Conservation (phyloP, 2,113 vertebrate species). For the Manacus vitellinus region DNA sequence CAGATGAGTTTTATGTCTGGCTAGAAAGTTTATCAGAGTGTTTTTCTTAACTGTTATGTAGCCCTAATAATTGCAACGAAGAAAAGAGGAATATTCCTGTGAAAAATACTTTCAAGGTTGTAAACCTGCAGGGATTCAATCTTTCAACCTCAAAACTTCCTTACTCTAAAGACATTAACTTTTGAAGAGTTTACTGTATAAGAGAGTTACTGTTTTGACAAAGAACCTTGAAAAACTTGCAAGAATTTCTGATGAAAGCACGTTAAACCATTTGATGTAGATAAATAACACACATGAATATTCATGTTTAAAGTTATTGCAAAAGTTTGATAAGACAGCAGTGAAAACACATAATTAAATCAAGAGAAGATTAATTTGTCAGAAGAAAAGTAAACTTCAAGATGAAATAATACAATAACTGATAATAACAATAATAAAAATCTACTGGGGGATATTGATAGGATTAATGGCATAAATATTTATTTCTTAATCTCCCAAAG, state of each 20-base stretch:
- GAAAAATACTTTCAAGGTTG: background rate
- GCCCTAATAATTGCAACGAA: background rate
- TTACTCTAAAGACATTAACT: conserved; percentile 13
- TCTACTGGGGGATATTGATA: background rate
- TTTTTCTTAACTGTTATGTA: background rate
- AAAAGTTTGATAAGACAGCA: conserved; percentile 7
- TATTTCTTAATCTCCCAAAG: background rate
- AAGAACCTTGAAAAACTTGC: conserved; percentile 4
- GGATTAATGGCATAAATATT: background rate
- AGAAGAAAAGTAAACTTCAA: background rate
- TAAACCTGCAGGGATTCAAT: conserved; percentile 35
- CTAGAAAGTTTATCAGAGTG: background rate
- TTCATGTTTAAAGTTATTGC: conserved; percentile 41
- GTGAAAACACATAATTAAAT: conserved; percentile 4
- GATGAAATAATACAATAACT: background rate
- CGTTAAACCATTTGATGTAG: conserved; percentile 49
- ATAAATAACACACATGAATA: conserved; percentile 67
- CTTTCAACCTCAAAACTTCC: conserved; percentile 46
- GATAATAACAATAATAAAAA: background rate
- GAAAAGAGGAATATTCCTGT: background rate
- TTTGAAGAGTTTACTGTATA: background rate
- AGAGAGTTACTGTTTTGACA: conserved; percentile 44
- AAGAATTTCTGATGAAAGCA: conserved; percentile 40
- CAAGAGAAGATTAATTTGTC: background rate
- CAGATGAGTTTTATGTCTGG: background rate